Base-by-base conservation (phyloP, 1,140 invertebrate species). In the Heterodera schachtii region DNA sequence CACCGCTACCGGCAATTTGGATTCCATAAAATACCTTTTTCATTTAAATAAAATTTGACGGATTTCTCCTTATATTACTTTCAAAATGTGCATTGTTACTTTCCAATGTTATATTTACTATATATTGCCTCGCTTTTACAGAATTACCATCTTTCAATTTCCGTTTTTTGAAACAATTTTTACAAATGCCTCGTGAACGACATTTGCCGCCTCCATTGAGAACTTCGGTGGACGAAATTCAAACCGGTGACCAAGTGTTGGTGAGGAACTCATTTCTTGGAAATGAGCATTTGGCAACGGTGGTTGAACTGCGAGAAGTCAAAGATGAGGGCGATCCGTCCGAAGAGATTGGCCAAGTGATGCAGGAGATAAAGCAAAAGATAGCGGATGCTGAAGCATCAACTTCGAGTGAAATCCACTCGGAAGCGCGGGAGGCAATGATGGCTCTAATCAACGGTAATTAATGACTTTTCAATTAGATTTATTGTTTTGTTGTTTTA, bases 1-100 rank as follows among this genome's bases (percentile, higher is more conserved):
- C 85, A 2, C 85, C 86, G 19, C 66, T 87, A 43, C 69, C 57
- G 43, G 86, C 86, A 1, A 86, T 57, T 75, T 60, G 49, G 60
- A 78, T 69, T 44, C 46, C 69, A 46, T 69, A 31, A 60, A 31
- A 13, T 9, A 44, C 21, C 66, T 31, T 66, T 67, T 78, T 76
- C 16, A 21, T 78, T 80, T 80, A 83, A 19, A 52, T 11, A 46
- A 47, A 73, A 69, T 52, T 31, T 31, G 31, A 31, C 31, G 31
- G 31, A 31, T 31, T 31, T 31, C 1, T 31, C 31, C 31, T 31
- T 31, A 31, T 31, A 31, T 31, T 31, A 31, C 31, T 31, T 31
- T 31, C 31, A 31, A 31, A 31, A 31, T 31, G 31, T 31, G 31
- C 31, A 31, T 31, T 31, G 31, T 31, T 31, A 0, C 31, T 31